These are phyloP conservation scores for Sipha flava DNA, from an alignment of 1,140 invertebrate genomes.

Conservation along the genomic window DNA sequence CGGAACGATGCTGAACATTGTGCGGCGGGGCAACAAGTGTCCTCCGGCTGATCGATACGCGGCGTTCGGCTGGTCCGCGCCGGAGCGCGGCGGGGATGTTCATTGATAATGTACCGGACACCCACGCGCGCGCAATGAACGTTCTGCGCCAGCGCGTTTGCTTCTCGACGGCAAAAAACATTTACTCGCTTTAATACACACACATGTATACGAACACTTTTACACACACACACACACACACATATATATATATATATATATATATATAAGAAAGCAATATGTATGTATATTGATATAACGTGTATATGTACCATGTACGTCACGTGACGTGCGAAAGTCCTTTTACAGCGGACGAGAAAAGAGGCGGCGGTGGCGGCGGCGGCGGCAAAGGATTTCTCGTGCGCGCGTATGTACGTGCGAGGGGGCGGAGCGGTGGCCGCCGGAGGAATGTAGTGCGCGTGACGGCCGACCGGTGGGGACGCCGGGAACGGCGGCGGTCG, in stretches of 20 bases:
- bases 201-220: neutral
- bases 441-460: no score
- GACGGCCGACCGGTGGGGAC: neutral
- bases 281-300: neutral
- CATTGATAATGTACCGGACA: constrained; percentile 9
- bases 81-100: neutral
- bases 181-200: neutral
- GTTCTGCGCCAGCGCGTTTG: neutral
- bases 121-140: neutral
- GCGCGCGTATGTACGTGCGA: neutral
- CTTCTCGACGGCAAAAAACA: neutral
- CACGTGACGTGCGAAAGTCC: no score
- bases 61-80: neutral
- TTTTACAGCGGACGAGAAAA: no score
- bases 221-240: neutral
- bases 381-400: neutral
- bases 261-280: neutral
- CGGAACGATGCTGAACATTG: neutral
- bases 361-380: neutral
- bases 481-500: neutral
- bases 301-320: no score
- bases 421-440: no score
- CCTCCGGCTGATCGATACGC: neutral
- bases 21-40: constrained; percentile 8
- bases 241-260: neutral